Percentiles rank a stretch among this genome's conserved stretches.
These are phyloP conservation scores for Ctenochaetus hawaiiensis DNA, from an alignment of 2,797 vertebrate species.

Conservation along the genomic window DNA sequence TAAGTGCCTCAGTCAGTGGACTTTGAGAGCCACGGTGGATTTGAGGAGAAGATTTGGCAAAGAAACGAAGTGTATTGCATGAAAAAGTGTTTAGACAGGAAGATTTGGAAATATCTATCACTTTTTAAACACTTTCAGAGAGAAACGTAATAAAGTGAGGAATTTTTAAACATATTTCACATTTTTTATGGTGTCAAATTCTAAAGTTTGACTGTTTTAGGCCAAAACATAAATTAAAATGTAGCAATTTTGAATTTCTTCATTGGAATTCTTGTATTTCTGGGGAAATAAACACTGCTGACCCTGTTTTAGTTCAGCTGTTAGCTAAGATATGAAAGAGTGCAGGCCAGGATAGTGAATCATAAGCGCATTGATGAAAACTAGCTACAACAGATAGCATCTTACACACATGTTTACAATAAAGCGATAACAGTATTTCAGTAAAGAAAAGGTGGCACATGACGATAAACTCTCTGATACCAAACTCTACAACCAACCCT, in stretches of 20 bases:
- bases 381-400: not conserved
- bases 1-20: conserved; percentile 63
- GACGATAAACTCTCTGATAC: not conserved
- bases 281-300: no score
- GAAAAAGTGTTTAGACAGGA: not conserved
- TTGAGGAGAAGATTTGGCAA: conserved; percentile 14
- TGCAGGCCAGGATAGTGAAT: not conserved
- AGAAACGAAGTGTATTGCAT: not conserved
- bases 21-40: conserved; percentile 46
- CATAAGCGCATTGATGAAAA: not conserved
- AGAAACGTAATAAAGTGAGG: not conserved
- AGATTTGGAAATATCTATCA: not conserved
- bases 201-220: not conserved
- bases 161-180: not conserved
- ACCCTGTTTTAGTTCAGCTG: no score
- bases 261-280: no score
- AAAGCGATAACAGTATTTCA: not conserved
- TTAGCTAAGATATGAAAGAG: not conserved
- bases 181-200: no score
- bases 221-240: conserved; percentile 4
- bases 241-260: not conserved
- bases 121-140: not conserved
- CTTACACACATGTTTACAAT: not conserved
- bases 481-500: not conserved
- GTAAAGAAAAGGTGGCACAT: not conserved